These are phyloP conservation scores for Poeciliopsis retropinna DNA, from an alignment of 2,113 vertebrate genomes.

Conservation along the genomic window DNA sequence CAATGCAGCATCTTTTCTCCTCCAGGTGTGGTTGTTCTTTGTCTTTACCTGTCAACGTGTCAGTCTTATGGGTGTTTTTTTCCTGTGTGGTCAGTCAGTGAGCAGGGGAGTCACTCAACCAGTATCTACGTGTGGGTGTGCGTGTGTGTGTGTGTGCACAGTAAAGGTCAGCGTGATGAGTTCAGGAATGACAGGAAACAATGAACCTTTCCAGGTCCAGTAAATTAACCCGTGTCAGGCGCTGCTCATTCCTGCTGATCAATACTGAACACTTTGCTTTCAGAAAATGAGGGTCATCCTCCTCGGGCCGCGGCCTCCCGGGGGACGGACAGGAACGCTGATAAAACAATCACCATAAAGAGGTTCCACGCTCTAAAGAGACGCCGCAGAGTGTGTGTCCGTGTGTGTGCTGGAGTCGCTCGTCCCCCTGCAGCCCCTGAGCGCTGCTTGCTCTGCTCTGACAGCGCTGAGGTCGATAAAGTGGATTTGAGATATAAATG, in stretches of 20 bases:
- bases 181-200: constrained; percentile 82
- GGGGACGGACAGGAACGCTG: constrained; percentile 74
- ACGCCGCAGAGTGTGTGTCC: constrained; percentile 47
- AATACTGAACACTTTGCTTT: constrained; percentile 84
- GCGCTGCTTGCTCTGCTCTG: constrained; percentile 52
- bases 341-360: constrained; percentile 84
- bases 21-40: constrained; percentile 5
- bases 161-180: constrained; percentile 79
- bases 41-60: constrained; percentile 33
- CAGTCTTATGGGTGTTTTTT: constrained; percentile 3
- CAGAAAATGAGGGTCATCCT: constrained; percentile 83
- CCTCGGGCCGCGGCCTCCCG: constrained; percentile 62
- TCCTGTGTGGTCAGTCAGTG: constrained; percentile 15
- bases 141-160: constrained; percentile 4
- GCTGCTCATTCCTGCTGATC: constrained; percentile 78
- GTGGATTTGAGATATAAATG: constrained; percentile 80
- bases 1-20: not conserved
- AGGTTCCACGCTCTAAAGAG: constrained; percentile 74
- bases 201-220: constrained; percentile 79
- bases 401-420: constrained; percentile 57
- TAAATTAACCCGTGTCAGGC: constrained; percentile 82
- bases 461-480: constrained; percentile 76
- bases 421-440: constrained; percentile 51
- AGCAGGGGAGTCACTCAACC: constrained; percentile 36
- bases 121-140: not conserved